These are phyloP conservation scores for Pyrochroa serraticornis DNA, from an alignment of 2,888 invertebrate genomes.

Conservation along the genomic window DNA sequence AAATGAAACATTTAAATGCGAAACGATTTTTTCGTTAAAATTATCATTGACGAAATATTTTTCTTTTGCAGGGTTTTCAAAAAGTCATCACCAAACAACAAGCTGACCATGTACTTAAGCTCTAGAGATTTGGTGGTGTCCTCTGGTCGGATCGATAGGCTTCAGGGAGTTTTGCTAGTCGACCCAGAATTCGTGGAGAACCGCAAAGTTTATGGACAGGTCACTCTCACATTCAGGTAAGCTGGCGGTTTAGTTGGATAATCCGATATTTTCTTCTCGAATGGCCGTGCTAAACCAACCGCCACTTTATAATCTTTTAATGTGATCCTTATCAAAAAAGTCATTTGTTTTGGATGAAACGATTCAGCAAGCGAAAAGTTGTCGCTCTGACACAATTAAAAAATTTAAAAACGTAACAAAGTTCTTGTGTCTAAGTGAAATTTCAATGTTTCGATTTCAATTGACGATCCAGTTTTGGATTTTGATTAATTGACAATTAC, in stretches of 20 bases:
- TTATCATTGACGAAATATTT: too few species aligned
- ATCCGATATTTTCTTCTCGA: not conserved
- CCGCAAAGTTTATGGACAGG: slow-evolving; percentile 83
- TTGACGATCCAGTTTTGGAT: too few species aligned
- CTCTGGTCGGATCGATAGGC: slow-evolving; percentile 74
- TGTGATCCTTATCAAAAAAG: not conserved
- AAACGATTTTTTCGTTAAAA: too few species aligned
- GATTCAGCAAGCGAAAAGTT: too few species aligned
- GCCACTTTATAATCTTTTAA: not conserved
- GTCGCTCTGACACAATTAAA: too few species aligned
- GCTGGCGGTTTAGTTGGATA: slow-evolving; percentile 31
- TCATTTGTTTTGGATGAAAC: not conserved
- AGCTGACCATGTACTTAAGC: slow-evolving; percentile 81
- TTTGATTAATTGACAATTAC: too few species aligned
- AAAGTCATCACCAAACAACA: slow-evolving; percentile 85
- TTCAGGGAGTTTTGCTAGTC: slow-evolving; percentile 90
- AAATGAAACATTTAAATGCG: too few species aligned
- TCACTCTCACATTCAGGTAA: slow-evolving; percentile 91
- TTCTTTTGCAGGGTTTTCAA: slow-evolving; percentile 75
- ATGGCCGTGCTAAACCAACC: not conserved
- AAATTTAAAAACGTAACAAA: too few species aligned
- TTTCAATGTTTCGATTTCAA: too few species aligned
- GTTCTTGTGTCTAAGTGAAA: too few species aligned
- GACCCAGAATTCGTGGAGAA: slow-evolving; percentile 86
- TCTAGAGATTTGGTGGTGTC: slow-evolving; percentile 81